Evolutionary conservation across 2,888 invertebrate genomes (phyloP).

Genomic region (Minunthozetes semirufus): DNA sequence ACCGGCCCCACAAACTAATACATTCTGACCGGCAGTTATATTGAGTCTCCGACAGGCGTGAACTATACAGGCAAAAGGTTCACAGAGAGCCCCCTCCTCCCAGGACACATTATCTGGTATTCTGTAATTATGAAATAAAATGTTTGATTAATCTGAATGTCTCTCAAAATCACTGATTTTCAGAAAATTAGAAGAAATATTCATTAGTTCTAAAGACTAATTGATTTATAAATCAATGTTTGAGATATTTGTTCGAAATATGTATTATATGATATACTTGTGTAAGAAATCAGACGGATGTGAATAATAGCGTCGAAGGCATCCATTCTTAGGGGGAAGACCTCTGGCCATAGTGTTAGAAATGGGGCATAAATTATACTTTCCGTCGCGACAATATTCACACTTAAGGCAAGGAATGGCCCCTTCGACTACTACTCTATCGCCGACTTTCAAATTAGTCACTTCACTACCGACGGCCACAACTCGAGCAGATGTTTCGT

Average conservation of each 20-base stretch:
- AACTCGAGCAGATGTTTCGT: conserved; percentile 64
- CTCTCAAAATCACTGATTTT: too few relatives aligned
- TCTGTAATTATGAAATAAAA: too few relatives aligned
- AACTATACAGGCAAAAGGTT: conserved; percentile 86
- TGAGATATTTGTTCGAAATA: too few relatives aligned
- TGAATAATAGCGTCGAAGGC: conserved; percentile 73
- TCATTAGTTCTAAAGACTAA: too few relatives aligned
- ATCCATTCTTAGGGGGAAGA: conserved; percentile 86
- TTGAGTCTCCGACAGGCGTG: conserved; percentile 57
- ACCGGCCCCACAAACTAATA: conserved; percentile 48
- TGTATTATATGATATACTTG: too few relatives aligned
- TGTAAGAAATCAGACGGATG: conserved; percentile 63
- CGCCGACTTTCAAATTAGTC: conserved; percentile 57
- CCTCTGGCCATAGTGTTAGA: too few relatives aligned
- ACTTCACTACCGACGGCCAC: conserved; percentile 61
- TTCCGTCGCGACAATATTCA: conserved; percentile 73
- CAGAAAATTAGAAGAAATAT: too few relatives aligned
- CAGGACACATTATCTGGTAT: conserved; percentile 52
- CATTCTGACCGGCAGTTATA: conserved; percentile 54
- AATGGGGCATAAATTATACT: conserved; percentile 83
- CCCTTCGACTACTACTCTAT: conserved; percentile 89
- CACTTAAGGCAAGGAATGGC: conserved; percentile 81
- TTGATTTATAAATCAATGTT: too few relatives aligned
- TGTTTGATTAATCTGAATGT: too few relatives aligned
- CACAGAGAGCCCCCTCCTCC: conserved; percentile 88